Conservation (phyloP, 2,888 invertebrate species). For the Drosophila mulleri region DNA sequence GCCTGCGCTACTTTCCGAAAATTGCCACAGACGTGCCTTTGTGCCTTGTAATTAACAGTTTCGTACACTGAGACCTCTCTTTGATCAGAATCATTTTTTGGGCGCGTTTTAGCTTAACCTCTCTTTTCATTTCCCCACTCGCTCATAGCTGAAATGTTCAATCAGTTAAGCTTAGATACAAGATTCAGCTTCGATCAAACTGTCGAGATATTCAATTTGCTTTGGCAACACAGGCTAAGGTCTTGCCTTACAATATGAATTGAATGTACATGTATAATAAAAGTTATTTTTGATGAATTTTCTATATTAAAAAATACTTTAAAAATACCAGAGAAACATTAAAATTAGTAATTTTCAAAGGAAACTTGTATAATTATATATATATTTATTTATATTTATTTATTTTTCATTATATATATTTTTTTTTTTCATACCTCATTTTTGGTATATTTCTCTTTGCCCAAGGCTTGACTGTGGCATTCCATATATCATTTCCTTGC, state of each 20-base stretch:
- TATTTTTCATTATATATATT: background rate
- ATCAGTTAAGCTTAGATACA: constrained; percentile 42
- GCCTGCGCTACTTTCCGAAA: constrained; percentile 76
- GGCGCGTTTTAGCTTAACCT: constrained; percentile 59
- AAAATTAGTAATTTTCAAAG: too few species aligned
- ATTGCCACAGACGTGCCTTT: constrained; percentile 75
- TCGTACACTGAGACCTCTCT: constrained; percentile 62
- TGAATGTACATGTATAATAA: background rate
- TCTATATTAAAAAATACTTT: background rate
- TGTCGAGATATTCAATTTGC: constrained; percentile 19
- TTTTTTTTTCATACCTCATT: background rate
- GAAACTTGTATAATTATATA: background rate
- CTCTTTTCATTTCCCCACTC: background rate
- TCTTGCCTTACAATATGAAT: background rate
- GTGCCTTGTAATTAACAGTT: constrained; percentile 77
- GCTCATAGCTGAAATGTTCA: constrained; percentile 14
- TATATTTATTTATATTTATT: too few species aligned
- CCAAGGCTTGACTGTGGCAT: too few species aligned
- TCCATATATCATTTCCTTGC: background rate
- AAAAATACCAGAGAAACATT: too few species aligned
- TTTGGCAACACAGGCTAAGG: background rate
- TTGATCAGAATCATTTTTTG: constrained; percentile 78
- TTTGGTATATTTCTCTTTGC: too few species aligned
- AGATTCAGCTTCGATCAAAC: constrained; percentile 27
- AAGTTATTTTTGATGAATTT: background rate